Evolutionary conservation across 2,113 vertebrate species (phyloP).

Genomic region (Megatriorchis doriae): DNA sequence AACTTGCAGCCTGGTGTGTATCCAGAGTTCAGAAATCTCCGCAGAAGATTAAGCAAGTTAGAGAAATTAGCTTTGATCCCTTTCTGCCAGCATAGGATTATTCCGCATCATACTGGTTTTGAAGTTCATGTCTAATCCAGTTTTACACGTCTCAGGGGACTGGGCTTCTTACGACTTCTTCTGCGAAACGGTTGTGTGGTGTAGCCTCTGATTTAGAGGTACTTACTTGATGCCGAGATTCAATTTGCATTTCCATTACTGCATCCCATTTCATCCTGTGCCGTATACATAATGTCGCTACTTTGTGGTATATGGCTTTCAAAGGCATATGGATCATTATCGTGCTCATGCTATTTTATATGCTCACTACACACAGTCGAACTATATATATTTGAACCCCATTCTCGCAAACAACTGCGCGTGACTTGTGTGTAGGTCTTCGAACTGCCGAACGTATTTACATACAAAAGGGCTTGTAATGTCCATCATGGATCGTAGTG

Average conservation of each 20-base stretch:
- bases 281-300: fast-evolving
- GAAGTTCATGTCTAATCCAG: constrained; percentile 28
- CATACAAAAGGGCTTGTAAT: not conserved
- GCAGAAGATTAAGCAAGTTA: not conserved
- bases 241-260: not conserved
- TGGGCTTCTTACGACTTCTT: not conserved
- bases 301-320: not conserved
- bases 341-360: fast-evolving
- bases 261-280: not conserved
- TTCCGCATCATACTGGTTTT: not conserved
- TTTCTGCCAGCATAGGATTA: constrained; percentile 34
- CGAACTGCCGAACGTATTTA: not conserved
- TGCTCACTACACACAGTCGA: not conserved
- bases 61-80: constrained; percentile 36
- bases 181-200: not conserved
- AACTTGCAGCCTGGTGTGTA: not conserved
- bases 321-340: fast-evolving
- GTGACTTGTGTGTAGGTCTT: fast-evolving
- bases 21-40: not conserved
- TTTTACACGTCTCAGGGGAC: not conserved
- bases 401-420: fast-evolving
- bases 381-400: fast-evolving
- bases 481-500: not conserved
- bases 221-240: not conserved
- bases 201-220: not conserved